Percentiles rank a stretch among this genome's conserved stretches.
These are phyloP conservation scores for Magallana nippona DNA, from an alignment of 2,888 invertebrate genomes.

Conservation along the genomic window DNA sequence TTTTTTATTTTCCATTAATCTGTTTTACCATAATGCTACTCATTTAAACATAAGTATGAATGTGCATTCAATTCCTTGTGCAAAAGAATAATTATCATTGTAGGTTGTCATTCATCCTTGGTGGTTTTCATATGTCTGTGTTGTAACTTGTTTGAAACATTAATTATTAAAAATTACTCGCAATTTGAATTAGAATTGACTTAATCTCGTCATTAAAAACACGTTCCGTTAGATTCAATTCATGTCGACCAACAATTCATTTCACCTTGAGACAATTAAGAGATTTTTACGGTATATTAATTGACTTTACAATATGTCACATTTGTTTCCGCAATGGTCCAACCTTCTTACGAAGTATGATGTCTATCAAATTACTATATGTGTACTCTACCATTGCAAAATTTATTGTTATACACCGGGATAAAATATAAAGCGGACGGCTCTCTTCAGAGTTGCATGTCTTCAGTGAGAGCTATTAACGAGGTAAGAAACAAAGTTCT, in stretches of 20 bases:
- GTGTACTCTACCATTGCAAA: constrained; percentile 24
- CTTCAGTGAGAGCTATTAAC: not conserved
- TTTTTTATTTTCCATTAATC: no score
- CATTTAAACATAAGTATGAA: no score
- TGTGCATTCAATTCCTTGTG: not conserved
- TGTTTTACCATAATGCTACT: no score
- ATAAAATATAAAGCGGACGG: not conserved
- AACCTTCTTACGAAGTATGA: constrained; percentile 2
- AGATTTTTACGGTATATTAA: constrained; percentile 17
- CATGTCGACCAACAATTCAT: constrained; percentile 5
- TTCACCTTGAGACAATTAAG: constrained; percentile 23
- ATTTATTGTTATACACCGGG: not conserved
- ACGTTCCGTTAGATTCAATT: constrained; percentile 8
- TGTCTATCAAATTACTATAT: constrained; percentile 21
- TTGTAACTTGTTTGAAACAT: constrained; percentile 8
- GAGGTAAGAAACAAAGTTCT: not conserved
- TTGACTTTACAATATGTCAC: constrained; percentile 16
- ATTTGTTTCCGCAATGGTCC: constrained; percentile 16
- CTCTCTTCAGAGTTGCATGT: not conserved
- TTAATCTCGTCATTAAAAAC: constrained; percentile 1
- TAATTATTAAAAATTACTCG: not conserved
- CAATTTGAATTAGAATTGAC: not conserved
- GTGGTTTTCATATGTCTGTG: constrained; percentile 22
- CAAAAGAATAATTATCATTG: not conserved
- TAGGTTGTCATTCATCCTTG: constrained; percentile 35